Conservation (phyloP, 1,140 invertebrate genomes). For the Ceratoteleas bidentatus region DNA sequence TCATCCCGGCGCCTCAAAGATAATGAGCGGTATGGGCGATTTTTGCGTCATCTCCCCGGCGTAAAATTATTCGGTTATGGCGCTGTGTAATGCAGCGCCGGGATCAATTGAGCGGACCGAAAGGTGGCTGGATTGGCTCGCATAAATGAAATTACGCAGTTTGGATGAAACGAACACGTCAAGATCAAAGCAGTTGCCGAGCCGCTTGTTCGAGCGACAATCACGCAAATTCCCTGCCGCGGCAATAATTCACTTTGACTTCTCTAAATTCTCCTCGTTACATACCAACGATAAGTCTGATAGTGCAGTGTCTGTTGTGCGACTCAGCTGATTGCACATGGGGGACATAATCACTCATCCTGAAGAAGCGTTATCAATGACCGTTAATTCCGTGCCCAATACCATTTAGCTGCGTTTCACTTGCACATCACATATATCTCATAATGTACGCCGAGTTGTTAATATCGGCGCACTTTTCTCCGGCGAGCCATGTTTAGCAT, state of each 20-base stretch:
- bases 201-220: slow-evolving; percentile 70
- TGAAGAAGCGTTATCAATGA: slow-evolving; percentile 65
- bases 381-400: slow-evolving; percentile 59
- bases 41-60: slow-evolving; percentile 12
- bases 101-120: slow-evolving; percentile 31
- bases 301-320: slow-evolving; percentile 65
- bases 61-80: slow-evolving; percentile 28
- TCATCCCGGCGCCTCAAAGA: slow-evolving; percentile 4
- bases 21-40: slow-evolving; percentile 5
- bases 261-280: slow-evolving; percentile 68
- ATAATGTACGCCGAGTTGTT: slow-evolving; percentile 46
- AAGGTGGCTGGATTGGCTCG: slow-evolving; percentile 38
- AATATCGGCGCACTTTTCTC: slow-evolving; percentile 32
- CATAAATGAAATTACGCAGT: slow-evolving; percentile 70
- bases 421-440: slow-evolving; percentile 44
- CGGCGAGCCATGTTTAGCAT: slow-evolving; percentile 34
- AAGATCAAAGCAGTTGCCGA: slow-evolving; percentile 69
- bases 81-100: slow-evolving; percentile 24
- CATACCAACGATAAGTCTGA: slow-evolving; percentile 67
- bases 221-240: slow-evolving; percentile 69
- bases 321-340: slow-evolving; percentile 61
- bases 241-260: slow-evolving; percentile 70
- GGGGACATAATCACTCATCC: slow-evolving; percentile 62
- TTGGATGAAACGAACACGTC: slow-evolving; percentile 64
- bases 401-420: slow-evolving; percentile 56